Conservation (phyloP, 2,113 vertebrate genomes). For the Gasterosteus aculeatus region DNA sequence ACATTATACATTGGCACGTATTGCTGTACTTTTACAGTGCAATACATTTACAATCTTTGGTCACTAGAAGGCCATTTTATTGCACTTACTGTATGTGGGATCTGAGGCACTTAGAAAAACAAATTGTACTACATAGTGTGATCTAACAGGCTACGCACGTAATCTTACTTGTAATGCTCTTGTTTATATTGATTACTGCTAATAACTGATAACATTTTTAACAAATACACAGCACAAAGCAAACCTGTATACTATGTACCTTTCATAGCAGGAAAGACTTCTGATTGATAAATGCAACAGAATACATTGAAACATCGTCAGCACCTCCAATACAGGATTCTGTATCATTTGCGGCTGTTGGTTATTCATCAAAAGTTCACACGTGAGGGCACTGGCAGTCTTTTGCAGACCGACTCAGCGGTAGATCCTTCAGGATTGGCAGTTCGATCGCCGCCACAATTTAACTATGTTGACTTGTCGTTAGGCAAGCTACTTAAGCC, state of each 20-base stretch:
- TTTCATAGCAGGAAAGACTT: not conserved
- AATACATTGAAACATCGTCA: not conserved
- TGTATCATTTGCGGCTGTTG: not conserved
- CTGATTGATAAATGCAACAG: not conserved
- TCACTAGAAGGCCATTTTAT: conserved; percentile 1
- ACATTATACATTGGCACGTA: not conserved
- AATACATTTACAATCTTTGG: not conserved
- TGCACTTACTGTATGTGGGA: not conserved
- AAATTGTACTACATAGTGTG: not conserved
- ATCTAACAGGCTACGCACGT: not conserved
- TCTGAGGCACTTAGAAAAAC: not conserved
- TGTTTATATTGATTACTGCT: not conserved
- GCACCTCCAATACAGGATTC: not conserved
- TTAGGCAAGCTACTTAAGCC: too few species aligned
- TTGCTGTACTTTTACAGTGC: not conserved
- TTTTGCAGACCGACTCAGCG: not conserved
- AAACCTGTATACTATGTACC: not conserved
- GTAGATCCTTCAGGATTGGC: too few species aligned
- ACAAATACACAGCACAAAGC: not conserved
- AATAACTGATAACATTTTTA: not conserved
- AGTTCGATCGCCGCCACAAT: too few species aligned
- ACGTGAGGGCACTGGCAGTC: not conserved
- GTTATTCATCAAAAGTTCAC: not conserved
- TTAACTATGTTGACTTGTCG: too few species aligned
- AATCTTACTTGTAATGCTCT: not conserved